phyloP scores from a whole-genome alignment of 2,113 vertebrate genomes.

The Probosciger aterrimus region DNA sequence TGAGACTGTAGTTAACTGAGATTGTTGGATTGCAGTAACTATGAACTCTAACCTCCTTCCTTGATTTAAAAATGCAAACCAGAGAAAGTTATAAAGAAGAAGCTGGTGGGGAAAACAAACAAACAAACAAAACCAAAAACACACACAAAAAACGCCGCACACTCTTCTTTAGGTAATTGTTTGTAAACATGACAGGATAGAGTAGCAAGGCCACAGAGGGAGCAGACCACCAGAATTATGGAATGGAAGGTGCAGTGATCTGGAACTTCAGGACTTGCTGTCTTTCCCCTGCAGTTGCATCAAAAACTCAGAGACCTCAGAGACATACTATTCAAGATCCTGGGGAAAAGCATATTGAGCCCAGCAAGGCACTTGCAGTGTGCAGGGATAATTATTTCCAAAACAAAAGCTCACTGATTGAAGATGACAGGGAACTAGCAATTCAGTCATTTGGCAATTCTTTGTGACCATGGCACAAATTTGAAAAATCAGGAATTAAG shows the following conservation, averaged over 20 bases:
- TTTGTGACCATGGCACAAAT: neutral
- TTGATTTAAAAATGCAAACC: neutral
- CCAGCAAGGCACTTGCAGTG: neutral
- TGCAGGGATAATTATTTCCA: neutral
- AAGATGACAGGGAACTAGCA: neutral
- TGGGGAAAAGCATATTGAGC: neutral
- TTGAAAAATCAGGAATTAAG: neutral
- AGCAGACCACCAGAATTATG: neutral
- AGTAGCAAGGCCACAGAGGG: neutral
- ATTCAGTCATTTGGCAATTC: neutral
- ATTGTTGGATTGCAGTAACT: neutral
- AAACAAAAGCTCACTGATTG: neutral
- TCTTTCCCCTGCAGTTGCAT: neutral
- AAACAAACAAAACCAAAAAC: neutral
- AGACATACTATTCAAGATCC: neutral
- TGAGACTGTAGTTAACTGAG: neutral
- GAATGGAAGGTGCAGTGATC: neutral
- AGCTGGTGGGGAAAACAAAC: neutral
- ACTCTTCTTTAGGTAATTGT: neutral
- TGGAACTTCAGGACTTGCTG: neutral
- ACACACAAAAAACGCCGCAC: neutral
- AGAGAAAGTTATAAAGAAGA: neutral
- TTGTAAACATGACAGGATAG: neutral
- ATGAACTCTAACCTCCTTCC: neutral
- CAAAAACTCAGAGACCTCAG: neutral